Percentiles rank a stretch among this genome's conserved stretches.
Evolutionary conservation across 2,797 vertebrate species (phyloP).

Genomic region (Enteromius paludinosus): DNA sequence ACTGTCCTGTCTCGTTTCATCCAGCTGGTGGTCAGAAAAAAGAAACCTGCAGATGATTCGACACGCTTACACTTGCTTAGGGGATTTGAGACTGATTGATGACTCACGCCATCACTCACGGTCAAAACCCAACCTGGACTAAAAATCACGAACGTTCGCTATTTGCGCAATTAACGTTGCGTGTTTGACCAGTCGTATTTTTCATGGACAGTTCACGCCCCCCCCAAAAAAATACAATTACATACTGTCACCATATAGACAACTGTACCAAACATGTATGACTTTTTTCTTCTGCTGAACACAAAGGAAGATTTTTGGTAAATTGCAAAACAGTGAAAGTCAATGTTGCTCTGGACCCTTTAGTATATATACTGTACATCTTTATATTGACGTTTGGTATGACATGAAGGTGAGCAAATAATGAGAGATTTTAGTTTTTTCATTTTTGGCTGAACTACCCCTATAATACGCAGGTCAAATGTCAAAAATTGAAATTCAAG

Average conservation of each 20-base stretch:
- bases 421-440: neutral
- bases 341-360: neutral
- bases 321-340: neutral
- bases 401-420: neutral
- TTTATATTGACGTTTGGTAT: neutral
- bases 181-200: neutral
- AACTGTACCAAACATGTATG: neutral
- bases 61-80: conserved; percentile 41
- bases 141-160: neutral
- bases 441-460: neutral
- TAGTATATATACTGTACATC: too few species aligned
- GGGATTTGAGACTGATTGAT: conserved; percentile 41
- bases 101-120: conserved; percentile 14
- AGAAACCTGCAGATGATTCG: conserved; percentile 52
- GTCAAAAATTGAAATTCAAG: conserved; percentile 38
- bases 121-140: conserved; percentile 8
- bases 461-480: conserved; percentile 14
- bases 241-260: neutral
- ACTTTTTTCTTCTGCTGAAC: neutral
- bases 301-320: neutral
- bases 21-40: conserved; percentile 16
- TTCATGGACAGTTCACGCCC: neutral
- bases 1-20: conserved; percentile 53
- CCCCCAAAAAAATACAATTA: neutral
- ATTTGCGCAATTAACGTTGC: neutral